Percentiles rank a stretch among this genome's conserved stretches.
These are phyloP conservation scores for Rattus norvegicus DNA, from an alignment of 2,113 vertebrate genomes.

Conservation along the genomic window DNA sequence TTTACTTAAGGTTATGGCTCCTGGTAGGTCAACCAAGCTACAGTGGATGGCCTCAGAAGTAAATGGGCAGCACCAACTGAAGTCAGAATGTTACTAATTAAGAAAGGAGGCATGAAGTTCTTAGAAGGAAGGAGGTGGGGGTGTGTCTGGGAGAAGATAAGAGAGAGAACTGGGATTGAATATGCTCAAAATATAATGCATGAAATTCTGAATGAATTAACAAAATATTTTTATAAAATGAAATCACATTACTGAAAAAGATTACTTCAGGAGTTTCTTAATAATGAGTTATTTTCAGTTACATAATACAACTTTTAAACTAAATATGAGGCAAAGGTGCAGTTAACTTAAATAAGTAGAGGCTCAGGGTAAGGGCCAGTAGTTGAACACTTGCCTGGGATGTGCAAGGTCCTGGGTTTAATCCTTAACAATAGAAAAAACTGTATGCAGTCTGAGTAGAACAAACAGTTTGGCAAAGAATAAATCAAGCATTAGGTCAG, in stretches of 20 bases:
- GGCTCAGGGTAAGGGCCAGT: neutral
- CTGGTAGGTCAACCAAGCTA: neutral
- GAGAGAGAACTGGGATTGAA: neutral
- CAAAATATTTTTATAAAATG: neutral
- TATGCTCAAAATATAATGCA: neutral
- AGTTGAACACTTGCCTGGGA: neutral
- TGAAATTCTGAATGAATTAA: neutral
- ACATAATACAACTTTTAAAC: neutral
- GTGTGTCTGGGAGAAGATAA: neutral
- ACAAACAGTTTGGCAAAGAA: neutral
- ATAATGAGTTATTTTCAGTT: neutral
- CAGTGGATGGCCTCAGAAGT: neutral
- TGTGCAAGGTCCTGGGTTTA: neutral
- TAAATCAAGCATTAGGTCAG: neutral
- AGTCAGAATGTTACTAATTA: neutral
- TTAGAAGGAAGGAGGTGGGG: neutral
- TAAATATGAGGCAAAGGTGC: slow-evolving; percentile 8
- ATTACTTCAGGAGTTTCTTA: neutral
- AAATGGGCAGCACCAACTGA: neutral
- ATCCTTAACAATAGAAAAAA: neutral
- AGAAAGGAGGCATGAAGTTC: neutral
- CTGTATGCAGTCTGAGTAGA: neutral
- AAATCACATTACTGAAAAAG: neutral
- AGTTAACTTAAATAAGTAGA: slow-evolving; percentile 36
- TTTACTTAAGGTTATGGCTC: neutral